Conservation (phyloP, 2,888 invertebrate genomes). For the Synanthedon myopaeformis region DNA sequence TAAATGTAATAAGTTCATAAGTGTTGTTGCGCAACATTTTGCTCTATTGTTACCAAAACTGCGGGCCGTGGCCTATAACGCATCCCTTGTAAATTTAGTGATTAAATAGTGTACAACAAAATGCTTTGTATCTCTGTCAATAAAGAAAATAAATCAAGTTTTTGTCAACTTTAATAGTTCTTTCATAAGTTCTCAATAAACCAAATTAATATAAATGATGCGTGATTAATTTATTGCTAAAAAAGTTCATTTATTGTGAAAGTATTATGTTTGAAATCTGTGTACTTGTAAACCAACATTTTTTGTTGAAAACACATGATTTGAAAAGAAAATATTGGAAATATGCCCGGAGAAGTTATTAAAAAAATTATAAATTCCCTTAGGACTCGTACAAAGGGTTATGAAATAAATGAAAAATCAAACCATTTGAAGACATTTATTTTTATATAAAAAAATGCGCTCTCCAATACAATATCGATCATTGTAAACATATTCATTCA, state of each 20-base stretch:
- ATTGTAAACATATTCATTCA: conserved; percentile 27
- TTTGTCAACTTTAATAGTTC: conserved; percentile 16
- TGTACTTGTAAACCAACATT: too few relatives aligned
- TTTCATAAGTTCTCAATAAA: conserved; percentile 7
- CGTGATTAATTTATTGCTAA: conserved; percentile 6
- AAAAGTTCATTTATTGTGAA: not conserved
- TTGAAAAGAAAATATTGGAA: too few relatives aligned
- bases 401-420: conserved; percentile 17
- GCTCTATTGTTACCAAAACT: conserved; percentile 36
- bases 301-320: too few relatives aligned
- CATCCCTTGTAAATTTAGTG: conserved; percentile 46
- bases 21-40: conserved; percentile 58
- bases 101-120: conserved; percentile 40
- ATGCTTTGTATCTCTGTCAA: conserved; percentile 19
- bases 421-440: conserved; percentile 50
- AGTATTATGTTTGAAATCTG: not conserved
- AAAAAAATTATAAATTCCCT: too few relatives aligned
- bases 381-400: conserved; percentile 2
- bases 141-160: conserved; percentile 42
- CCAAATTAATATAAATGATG: conserved; percentile 27
- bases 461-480: conserved; percentile 22
- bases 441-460: conserved; percentile 52
- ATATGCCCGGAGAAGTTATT: too few relatives aligned
- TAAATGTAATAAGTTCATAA: conserved; percentile 34
- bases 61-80: conserved; percentile 27